Base-by-base conservation (phyloP, 2,888 invertebrate species). In the Pseudeuparius sepicola region DNA sequence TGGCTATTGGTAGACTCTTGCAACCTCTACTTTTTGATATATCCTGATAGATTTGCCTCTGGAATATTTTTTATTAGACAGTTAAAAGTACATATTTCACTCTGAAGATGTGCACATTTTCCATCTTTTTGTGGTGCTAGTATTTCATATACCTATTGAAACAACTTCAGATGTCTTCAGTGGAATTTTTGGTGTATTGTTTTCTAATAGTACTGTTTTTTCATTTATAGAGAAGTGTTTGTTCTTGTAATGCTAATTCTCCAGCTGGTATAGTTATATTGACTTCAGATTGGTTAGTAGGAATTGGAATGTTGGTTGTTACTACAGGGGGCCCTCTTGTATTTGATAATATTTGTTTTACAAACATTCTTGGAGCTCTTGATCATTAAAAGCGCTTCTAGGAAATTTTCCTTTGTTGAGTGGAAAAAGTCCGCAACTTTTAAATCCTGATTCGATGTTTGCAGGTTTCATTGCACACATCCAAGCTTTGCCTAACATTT, bases 401-500 rank as follows among this genome's bases (percentile, higher is more conserved):
- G 28, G 28, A 28, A 28, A 28, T 14, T 28, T 28, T 3, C 14
- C 20, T 20, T 20, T 20, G 9, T 20, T 20, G 20, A 20, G 7
- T 20, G 20, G 20, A 20, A 20, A 20, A 28, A 28, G 28, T 28
- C 28, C 28, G n/a, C n/a, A n/a, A n/a, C n/a, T n/a, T n/a, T n/a
- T n/a, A n/a, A n/a, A n/a, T n/a, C n/a, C n/a, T n/a, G n/a, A n/a
- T n/a, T n/a, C n/a, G n/a, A n/a, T n/a, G n/a, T n/a, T n/a, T n/a
- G 28, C 28, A 28, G 28, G 14, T 28, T 28, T 28, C 28, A 28
- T 4, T 4, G 28, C 28, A 28, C 28, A 4, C 4, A 4, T 28
- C 28, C 28, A 28, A 28, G 11, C 11, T 10, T 28, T 28, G 28
- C 28, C 28, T 28, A 28, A 28, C 28, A 28, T 28, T 28, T 12